A percentile compares a stretch with the other conserved stretches of the same genome.
Evolutionary conservation across 1,140 invertebrate species (phyloP).

Genomic region (Sitodiplosis mosellana): DNA sequence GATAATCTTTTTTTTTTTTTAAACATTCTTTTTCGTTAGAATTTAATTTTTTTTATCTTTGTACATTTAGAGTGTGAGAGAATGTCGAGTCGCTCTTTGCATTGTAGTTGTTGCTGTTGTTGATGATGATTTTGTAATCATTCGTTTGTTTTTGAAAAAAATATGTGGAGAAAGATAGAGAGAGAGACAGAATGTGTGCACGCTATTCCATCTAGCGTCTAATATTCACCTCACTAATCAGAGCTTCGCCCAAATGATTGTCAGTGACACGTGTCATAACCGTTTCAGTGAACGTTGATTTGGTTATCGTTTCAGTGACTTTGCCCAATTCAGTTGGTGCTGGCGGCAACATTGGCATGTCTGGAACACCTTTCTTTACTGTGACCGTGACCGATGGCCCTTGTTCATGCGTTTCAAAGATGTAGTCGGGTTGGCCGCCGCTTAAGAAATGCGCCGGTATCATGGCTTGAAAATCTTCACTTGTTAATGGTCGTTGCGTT

Average conservation of each 20-base stretch:
- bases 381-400: constrained; percentile 44
- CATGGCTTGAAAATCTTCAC: constrained; percentile 85
- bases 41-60: no score
- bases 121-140: no score
- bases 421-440: constrained; percentile 24
- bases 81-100: no score
- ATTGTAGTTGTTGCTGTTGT: no score
- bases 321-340: constrained; percentile 62
- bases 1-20: constrained; percentile 10
- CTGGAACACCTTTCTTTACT: constrained; percentile 45
- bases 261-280: constrained; percentile 82
- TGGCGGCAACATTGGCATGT: constrained; percentile 54
- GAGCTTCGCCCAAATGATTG: constrained; percentile 62
- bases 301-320: constrained; percentile 82
- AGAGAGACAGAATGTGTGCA: no score
- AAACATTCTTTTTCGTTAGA: no score
- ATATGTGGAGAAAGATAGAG: no score
- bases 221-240: constrained; percentile 65
- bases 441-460: constrained; percentile 73
- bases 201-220: constrained; percentile 5
- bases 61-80: no score
- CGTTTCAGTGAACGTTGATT: constrained; percentile 84
- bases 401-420: constrained; percentile 21
- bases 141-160: no score
- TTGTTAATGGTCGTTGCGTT: constrained; percentile 66